Percentiles rank a stretch among this genome's conserved stretches.
Conservation (phyloP, 2,797 vertebrate species). For the Tokudaia muenninki region DNA sequence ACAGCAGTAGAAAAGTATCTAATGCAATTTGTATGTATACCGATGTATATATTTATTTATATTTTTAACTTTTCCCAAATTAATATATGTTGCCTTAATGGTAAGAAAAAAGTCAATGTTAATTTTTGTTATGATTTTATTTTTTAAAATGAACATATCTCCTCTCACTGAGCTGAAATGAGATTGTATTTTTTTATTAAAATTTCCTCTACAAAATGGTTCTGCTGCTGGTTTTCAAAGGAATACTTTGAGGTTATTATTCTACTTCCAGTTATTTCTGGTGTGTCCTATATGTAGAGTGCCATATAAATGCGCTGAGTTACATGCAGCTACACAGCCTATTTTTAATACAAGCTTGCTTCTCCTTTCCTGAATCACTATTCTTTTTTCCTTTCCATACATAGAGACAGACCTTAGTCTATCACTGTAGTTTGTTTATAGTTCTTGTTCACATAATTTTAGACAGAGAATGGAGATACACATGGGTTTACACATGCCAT, state of each 20-base stretch:
- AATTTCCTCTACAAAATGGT: slow-evolving; percentile 6
- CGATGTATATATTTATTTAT: background rate
- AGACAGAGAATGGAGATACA: background rate
- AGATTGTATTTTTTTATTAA: slow-evolving; percentile 34
- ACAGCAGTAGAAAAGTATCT: background rate
- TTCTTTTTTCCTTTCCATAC: background rate
- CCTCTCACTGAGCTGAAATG: background rate
- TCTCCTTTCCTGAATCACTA: background rate
- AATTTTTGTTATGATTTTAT: slow-evolving; percentile 17
- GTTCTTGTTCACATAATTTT: slow-evolving; percentile 8
- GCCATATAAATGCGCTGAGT: background rate
- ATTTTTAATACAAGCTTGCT: background rate
- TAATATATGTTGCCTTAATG: slow-evolving; percentile 37
- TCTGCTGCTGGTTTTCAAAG: background rate
- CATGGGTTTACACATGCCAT: background rate
- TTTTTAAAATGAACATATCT: slow-evolving; percentile 51
- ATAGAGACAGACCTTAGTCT: background rate
- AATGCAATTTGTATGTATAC: background rate
- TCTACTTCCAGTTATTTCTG: background rate
- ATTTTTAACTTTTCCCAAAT: slow-evolving; percentile 48
- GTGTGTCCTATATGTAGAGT: background rate
- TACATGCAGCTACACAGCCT: background rate
- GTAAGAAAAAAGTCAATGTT: slow-evolving; percentile 43
- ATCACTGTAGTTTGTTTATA: background rate
- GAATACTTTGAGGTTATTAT: background rate